These are phyloP conservation scores for Lottia scabra DNA, from an alignment of 2,888 invertebrate genomes.

Conservation along the genomic window DNA sequence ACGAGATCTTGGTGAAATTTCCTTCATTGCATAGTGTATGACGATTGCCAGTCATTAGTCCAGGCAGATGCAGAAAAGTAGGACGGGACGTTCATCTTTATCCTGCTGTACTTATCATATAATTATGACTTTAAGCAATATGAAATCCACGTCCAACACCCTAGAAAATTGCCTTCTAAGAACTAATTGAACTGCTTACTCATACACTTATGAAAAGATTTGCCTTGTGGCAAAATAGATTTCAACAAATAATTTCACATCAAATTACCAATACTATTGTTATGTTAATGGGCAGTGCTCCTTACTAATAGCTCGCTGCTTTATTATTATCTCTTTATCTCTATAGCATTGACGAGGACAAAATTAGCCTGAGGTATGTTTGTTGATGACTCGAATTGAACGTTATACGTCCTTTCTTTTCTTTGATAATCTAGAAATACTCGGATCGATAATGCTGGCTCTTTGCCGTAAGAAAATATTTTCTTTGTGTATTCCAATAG, in stretches of 20 bases:
- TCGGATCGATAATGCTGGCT: neutral
- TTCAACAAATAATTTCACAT: neutral
- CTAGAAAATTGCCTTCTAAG: too few relatives aligned
- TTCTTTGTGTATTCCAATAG: neutral
- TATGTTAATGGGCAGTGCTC: neutral
- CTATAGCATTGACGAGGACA: neutral
- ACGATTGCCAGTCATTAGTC: too few relatives aligned
- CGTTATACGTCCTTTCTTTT: neutral
- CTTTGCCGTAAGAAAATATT: neutral
- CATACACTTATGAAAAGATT: too few relatives aligned
- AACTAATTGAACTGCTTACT: too few relatives aligned
- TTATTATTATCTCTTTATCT: neutral
- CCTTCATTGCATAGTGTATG: too few relatives aligned
- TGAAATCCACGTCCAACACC: too few relatives aligned
- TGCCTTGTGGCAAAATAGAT: neutral
- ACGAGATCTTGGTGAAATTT: too few relatives aligned
- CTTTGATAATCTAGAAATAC: neutral
- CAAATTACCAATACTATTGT: neutral
- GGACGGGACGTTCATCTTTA: too few relatives aligned
- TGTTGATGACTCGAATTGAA: neutral
- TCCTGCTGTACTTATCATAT: too few relatives aligned
- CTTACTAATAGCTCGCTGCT: neutral
- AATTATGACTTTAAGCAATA: too few relatives aligned
- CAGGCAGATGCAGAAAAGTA: too few relatives aligned
- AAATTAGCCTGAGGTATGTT: neutral